These are phyloP conservation scores for Bugula neritina DNA, from an alignment of 2,888 invertebrate genomes.

Conservation along the genomic window DNA sequence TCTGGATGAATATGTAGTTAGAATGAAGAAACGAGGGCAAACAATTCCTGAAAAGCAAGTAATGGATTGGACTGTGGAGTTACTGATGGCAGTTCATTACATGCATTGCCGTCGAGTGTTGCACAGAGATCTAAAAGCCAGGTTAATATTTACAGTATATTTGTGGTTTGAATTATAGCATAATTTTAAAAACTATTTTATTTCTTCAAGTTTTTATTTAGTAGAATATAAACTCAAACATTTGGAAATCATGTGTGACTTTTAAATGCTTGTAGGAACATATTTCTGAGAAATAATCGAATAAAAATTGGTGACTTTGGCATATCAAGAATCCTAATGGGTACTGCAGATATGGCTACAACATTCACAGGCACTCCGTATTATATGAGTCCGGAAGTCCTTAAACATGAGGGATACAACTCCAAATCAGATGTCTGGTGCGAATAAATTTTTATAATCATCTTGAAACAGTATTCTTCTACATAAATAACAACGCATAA, in stretches of 20 bases:
- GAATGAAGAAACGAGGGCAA: slow-evolving; percentile 43
- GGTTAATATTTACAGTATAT: too few relatives aligned
- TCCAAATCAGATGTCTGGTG: slow-evolving; percentile 55
- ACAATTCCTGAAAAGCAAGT: slow-evolving; percentile 43
- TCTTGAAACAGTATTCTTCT: too few relatives aligned
- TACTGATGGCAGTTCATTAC: slow-evolving; percentile 51
- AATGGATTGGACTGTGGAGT: slow-evolving; percentile 51
- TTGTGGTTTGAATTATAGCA: too few relatives aligned
- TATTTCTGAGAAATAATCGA: slow-evolving; percentile 50
- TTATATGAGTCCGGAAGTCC: slow-evolving; percentile 54
- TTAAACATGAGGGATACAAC: slow-evolving; percentile 54
- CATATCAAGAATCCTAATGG: slow-evolving; percentile 52
- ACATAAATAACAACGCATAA: too few relatives aligned
- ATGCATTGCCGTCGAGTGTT: slow-evolving; percentile 50
- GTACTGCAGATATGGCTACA: slow-evolving; percentile 51
- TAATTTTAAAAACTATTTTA: too few relatives aligned
- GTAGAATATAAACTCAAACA: too few relatives aligned
- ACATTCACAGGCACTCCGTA: slow-evolving; percentile 54
- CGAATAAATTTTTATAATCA: too few relatives aligned
- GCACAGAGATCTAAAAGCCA: slow-evolving; percentile 53
- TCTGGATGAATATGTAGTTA: slow-evolving; percentile 44
- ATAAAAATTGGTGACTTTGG: slow-evolving; percentile 55
- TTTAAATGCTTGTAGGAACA: too few relatives aligned
- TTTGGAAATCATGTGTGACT: too few relatives aligned
- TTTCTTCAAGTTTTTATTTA: too few relatives aligned